phyloP scores from a whole-genome alignment of 2,797 vertebrate species.

The Acropternis orthonyx region DNA sequence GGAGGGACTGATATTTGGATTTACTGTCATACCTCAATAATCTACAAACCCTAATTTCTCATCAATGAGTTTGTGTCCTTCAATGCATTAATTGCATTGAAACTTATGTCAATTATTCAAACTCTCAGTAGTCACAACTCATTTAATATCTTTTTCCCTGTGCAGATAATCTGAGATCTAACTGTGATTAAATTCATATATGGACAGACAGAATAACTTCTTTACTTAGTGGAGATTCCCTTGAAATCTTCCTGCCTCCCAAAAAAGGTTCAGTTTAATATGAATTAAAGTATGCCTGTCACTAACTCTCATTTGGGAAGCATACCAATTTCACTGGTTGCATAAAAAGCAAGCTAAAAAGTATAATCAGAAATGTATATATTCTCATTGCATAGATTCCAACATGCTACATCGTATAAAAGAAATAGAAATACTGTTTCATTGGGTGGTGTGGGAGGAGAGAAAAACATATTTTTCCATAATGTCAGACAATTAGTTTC shows the following conservation, averaged over 20 bases:
- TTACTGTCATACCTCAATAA: neutral
- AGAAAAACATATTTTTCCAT: neutral
- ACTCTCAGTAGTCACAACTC: neutral
- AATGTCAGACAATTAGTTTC: constrained; percentile 45
- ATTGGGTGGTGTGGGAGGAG: neutral
- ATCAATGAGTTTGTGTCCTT: neutral
- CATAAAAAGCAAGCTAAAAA: neutral
- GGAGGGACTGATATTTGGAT: neutral
- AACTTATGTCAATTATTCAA: constrained; percentile 1
- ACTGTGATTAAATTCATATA: neutral
- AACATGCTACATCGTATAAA: neutral
- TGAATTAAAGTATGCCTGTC: neutral
- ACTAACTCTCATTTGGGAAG: neutral
- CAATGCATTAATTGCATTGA: constrained; percentile 10
- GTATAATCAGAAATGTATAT: neutral
- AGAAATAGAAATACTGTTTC: neutral
- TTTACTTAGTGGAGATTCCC: neutral
- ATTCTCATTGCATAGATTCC: neutral
- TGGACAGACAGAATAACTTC: neutral
- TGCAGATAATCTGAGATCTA: neutral
- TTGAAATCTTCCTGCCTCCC: neutral
- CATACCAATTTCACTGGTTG: neutral
- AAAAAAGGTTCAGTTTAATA: neutral
- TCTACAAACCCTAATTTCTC: constrained; percentile 15
- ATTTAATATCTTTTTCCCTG: neutral